Evolutionary conservation across 2,888 invertebrate genomes (phyloP), one percentile per base, ranked within the genome.

Genomic region (Emmelina monodactyla): DNA sequence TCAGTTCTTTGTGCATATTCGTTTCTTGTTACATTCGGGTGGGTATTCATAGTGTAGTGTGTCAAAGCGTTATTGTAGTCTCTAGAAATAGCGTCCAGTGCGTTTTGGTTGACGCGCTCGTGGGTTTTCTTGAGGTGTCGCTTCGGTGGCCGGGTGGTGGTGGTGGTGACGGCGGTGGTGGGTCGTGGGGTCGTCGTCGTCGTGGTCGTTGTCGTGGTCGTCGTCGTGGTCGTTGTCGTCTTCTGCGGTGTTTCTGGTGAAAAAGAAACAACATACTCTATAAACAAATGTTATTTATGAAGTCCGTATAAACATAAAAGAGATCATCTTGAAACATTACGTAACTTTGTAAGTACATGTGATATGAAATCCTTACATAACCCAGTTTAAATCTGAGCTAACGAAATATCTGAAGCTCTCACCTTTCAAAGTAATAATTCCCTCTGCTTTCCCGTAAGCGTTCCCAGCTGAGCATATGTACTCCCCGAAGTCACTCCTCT

Each of bases 381-480:
- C 19, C n/a, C 19, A 19, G 19, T 19, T n/a, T 5, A 19, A 6
- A 19, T 19, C 9, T 19, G 19, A n/a, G 19, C 19, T 5, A 19
- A 5, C 19, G 19, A 32, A 36, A 19, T 9, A 6, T 19, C 9
- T 19, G 19, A 6, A 19, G 5, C 19, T 5, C 45, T 46, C 79
- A 92, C 93, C 92, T 87, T 91, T 90, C 35, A 93, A 72, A 45
- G 86, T 82, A 44, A 93, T 87, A 36, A 83, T 75, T 9, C 89
- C 89, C 49, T 91, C 91, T 11, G 88, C 86, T 56, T 86, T 88
- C 5, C 93, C 94, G 34, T 91, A 83, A 13, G 88, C 88, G 58
- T 92, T 94, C 38, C 86, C 85, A 28, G 91, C 88, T 2, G 87
- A 84, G 56, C 93, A 93, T 16, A 85, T 83, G 67, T 92, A 93